phyloP scores from a whole-genome alignment of 2,797 vertebrate genomes.

The Cuculus canorus region DNA sequence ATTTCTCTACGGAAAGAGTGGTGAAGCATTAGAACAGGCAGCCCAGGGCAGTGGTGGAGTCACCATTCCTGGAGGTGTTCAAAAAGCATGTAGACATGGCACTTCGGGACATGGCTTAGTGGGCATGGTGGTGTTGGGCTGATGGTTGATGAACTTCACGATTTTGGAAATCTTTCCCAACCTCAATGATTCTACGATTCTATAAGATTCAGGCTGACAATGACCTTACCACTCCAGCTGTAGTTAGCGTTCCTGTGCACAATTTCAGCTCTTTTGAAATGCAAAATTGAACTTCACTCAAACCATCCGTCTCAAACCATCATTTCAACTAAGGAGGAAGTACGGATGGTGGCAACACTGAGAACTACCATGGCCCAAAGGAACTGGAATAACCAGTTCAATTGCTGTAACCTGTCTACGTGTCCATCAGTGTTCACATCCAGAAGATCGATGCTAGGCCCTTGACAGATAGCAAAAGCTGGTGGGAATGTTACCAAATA shows the following conservation, averaged over 20 bases:
- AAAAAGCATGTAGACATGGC: no score
- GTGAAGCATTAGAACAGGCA: no score
- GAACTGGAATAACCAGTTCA: background rate
- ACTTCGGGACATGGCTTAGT: no score
- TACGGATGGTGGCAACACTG: background rate
- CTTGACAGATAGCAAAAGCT: background rate
- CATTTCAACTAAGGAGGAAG: background rate
- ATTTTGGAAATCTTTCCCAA: no score
- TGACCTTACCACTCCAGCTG: background rate
- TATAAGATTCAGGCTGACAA: background rate
- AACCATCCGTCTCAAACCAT: background rate
- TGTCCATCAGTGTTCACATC: background rate
- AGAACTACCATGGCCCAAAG: background rate
- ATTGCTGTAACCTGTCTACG: background rate
- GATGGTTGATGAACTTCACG: no score
- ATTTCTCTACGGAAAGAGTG: no score
- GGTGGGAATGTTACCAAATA: background rate
- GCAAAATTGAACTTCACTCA: background rate
- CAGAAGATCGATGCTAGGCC: background rate
- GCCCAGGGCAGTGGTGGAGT: no score
- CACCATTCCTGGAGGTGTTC: no score
- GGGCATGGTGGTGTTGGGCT: no score
- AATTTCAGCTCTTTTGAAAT: background rate
- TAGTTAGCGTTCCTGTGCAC: background rate
- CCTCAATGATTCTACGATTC: no score